These are phyloP conservation scores for Neoaliturus tenellus DNA, from an alignment of 2,888 invertebrate genomes.

Conservation along the genomic window DNA sequence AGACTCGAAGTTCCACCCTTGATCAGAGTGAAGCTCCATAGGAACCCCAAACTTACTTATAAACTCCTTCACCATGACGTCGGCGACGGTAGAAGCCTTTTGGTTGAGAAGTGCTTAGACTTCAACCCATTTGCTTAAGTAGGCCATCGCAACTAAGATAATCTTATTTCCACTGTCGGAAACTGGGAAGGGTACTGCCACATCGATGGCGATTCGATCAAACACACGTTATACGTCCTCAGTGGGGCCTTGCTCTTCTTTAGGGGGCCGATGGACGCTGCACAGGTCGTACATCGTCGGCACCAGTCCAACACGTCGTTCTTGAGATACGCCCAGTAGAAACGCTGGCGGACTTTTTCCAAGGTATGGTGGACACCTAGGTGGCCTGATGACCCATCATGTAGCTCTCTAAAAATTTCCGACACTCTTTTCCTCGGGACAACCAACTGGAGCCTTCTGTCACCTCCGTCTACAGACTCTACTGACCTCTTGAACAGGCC, in stretches of 20 bases:
- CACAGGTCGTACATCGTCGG: constrained; percentile 59
- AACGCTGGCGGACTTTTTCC: constrained; percentile 64
- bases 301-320: constrained; percentile 65
- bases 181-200: constrained; percentile 64
- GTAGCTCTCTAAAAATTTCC: constrained; percentile 61
- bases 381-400: constrained; percentile 66
- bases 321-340: constrained; percentile 63
- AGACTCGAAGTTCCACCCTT: too few relatives aligned
- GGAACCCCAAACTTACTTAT: constrained; percentile 56
- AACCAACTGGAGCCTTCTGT: too few relatives aligned
- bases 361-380: constrained; percentile 67
- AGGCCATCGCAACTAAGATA: constrained; percentile 64
- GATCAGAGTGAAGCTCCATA: constrained; percentile 48
- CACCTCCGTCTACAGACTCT: too few relatives aligned
- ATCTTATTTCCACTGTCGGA: constrained; percentile 64
- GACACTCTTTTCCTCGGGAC: not conserved
- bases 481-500: too few relatives aligned
- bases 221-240: constrained; percentile 64
- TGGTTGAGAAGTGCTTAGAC: constrained; percentile 68
- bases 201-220: constrained; percentile 63
- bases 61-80: constrained; percentile 64
- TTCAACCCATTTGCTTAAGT: constrained; percentile 67
- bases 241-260: constrained; percentile 59
- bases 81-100: constrained; percentile 67
- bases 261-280: constrained; percentile 62